Conservation (phyloP, 2,113 vertebrate species). For the Clarias macrocephalus region DNA sequence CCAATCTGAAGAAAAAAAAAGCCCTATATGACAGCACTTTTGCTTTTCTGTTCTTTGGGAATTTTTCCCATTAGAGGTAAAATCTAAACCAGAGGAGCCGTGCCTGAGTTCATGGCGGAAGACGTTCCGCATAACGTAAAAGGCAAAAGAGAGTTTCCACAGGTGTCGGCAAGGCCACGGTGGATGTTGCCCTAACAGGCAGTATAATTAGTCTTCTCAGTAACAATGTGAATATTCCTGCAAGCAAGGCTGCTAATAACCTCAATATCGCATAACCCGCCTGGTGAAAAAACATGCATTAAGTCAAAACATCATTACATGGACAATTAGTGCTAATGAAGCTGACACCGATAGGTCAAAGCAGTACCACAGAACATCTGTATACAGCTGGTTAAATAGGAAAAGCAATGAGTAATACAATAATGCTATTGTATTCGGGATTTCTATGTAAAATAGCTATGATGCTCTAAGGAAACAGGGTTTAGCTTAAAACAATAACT, state of each 20-base stretch:
- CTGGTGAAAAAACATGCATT: background rate
- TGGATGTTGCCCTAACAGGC: background rate
- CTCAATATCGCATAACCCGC: background rate
- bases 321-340: background rate
- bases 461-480: background rate
- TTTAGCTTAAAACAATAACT: background rate
- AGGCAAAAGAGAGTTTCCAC: background rate
- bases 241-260: background rate
- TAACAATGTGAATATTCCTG: conserved; percentile 16
- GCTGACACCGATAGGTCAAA: background rate
- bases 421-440: background rate
- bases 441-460: conserved; percentile 2
- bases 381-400: background rate
- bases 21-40: background rate
- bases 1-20: background rate
- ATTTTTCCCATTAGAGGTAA: background rate
- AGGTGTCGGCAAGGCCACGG: conserved; percentile 1
- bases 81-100: background rate
- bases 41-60: background rate
- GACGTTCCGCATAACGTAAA: background rate
- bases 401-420: background rate
- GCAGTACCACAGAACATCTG: background rate
- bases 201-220: background rate
- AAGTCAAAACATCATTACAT: background rate
- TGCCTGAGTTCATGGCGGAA: background rate